A percentile compares a stretch with the other conserved stretches of the same genome.
These are phyloP conservation scores for Magallana nippona DNA, from an alignment of 2,888 invertebrate species.

Conservation along the genomic window DNA sequence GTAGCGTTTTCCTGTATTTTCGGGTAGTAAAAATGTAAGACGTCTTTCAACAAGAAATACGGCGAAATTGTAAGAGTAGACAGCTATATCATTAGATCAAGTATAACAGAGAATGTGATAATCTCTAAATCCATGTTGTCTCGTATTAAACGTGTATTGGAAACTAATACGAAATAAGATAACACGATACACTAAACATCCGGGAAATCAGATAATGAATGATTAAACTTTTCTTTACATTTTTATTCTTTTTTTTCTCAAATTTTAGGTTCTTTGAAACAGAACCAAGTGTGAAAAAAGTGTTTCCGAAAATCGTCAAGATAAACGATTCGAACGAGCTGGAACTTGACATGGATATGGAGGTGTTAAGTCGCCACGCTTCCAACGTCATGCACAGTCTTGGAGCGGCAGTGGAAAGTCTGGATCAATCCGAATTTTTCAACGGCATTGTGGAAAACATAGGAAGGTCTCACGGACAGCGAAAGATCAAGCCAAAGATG, in stretches of 20 bases:
- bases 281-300: constrained; percentile 71
- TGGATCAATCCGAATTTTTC: constrained; percentile 74
- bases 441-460: constrained; percentile 72
- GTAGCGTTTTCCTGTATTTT: too few species aligned
- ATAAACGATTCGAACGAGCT: constrained; percentile 71
- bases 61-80: too few species aligned
- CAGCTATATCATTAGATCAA: too few species aligned
- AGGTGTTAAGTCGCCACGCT: constrained; percentile 73
- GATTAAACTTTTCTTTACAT: neutral
- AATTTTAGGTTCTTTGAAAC: constrained; percentile 72
- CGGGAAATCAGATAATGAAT: neutral
- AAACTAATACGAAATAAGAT: too few species aligned
- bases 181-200: neutral
- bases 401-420: constrained; percentile 76
- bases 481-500: constrained; percentile 72
- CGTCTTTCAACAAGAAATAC: too few species aligned
- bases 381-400: constrained; percentile 76
- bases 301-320: constrained; percentile 73
- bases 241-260: neutral
- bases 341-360: constrained; percentile 72
- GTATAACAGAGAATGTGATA: too few species aligned
- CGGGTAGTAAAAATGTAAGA: too few species aligned
- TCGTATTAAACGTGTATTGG: too few species aligned
- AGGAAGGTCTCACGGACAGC: constrained; percentile 73
- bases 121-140: too few species aligned